phyloP scores from a whole-genome alignment of 1,140 invertebrate species.

The Platorchestia sp. region DNA sequence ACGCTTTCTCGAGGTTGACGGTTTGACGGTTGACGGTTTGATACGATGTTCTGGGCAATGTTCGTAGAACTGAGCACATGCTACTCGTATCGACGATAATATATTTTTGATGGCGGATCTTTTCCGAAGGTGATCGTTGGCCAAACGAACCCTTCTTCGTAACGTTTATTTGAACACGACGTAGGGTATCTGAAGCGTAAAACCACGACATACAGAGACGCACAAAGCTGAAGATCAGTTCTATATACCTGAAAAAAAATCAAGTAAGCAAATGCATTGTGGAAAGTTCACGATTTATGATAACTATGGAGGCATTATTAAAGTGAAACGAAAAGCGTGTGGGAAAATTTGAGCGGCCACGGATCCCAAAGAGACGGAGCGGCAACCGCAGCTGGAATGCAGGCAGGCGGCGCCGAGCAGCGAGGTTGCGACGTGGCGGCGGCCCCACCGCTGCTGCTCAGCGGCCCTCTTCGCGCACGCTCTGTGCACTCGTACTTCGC shows the following conservation, averaged over 20 bases:
- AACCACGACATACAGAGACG: not conserved
- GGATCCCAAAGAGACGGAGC: not conserved
- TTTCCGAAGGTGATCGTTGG: too few species aligned
- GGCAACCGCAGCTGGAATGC: not conserved
- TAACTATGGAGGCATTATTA: not conserved
- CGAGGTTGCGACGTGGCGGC: not conserved
- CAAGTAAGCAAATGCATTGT: not conserved
- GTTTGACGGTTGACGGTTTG: too few species aligned
- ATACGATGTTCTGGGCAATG: too few species aligned
- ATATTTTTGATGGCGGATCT: too few species aligned
- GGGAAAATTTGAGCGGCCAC: not conserved
- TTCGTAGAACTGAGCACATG: too few species aligned
- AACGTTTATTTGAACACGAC: too few species aligned
- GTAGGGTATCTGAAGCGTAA: too few species aligned
- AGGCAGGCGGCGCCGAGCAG: not conserved
- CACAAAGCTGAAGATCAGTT: not conserved
- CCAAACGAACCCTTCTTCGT: too few species aligned
- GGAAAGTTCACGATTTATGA: not conserved
- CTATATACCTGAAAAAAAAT: not conserved
- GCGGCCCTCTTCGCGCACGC: not conserved
- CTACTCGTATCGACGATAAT: too few species aligned
- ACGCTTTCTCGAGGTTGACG: too few species aligned
- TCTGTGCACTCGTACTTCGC: too few species aligned
- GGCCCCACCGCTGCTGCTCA: not conserved
- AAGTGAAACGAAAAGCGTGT: not conserved